phyloP scores from a whole-genome alignment of 2,113 vertebrate genomes.

The Semicossyphus pulcher region DNA sequence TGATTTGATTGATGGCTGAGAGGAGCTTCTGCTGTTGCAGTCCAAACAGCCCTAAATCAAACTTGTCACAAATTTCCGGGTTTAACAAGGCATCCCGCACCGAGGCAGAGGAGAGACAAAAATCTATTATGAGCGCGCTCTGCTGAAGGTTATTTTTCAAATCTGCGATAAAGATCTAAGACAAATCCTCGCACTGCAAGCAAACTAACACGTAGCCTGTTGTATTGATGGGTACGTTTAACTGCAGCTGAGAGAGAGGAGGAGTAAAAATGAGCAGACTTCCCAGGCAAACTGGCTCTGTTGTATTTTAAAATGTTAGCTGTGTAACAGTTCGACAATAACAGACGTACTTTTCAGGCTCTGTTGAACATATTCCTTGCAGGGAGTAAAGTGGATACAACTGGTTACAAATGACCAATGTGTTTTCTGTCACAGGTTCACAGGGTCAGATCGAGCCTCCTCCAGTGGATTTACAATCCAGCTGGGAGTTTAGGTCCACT shows the following conservation, averaged over 20 bases:
- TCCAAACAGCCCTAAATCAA: conserved; percentile 85
- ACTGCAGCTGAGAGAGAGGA: neutral
- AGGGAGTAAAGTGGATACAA: conserved; percentile 29
- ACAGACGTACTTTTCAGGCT: neutral
- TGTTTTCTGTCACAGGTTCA: conserved; percentile 50
- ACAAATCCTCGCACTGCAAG: conserved; percentile 14
- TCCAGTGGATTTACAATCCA: conserved; percentile 59
- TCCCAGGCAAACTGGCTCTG: neutral
- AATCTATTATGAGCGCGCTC: conserved; percentile 47
- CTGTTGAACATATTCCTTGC: neutral
- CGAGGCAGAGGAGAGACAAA: conserved; percentile 43
- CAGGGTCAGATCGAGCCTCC: conserved; percentile 51
- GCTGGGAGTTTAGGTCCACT: conserved; percentile 26
- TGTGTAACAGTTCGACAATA: too few relatives aligned
- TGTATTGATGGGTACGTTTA: conserved; percentile 19
- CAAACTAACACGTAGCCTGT: conserved; percentile 35
- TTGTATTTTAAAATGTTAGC: neutral
- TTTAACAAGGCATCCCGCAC: conserved; percentile 74
- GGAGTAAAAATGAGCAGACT: neutral
- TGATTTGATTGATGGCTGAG: conserved; percentile 82
- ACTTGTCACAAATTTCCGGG: conserved; percentile 80
- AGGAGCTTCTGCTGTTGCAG: conserved; percentile 84
- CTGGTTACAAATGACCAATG: conserved; percentile 58
- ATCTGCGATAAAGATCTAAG: conserved; percentile 60
- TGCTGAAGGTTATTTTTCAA: conserved; percentile 42